Percentiles rank a stretch among this genome's conserved stretches.
These are phyloP conservation scores for Scaptomyza tumidula DNA, from an alignment of 2,888 invertebrate genomes.

Conservation along the genomic window DNA sequence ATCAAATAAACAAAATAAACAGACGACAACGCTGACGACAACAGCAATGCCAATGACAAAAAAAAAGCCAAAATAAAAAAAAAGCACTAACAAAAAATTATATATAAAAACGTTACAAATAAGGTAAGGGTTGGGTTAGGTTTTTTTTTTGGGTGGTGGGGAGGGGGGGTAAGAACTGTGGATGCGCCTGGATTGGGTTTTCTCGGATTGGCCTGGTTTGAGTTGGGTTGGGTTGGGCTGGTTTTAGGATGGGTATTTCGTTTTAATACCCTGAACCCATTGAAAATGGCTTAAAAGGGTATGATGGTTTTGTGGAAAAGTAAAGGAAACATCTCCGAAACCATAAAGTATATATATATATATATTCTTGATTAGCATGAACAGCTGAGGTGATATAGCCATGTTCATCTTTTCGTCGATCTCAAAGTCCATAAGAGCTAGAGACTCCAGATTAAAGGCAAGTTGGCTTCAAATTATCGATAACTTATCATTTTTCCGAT, in stretches of 20 bases:
- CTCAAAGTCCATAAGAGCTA: too few relatives aligned
- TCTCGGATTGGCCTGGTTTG: constrained; percentile 29
- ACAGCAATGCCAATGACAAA: constrained; percentile 33
- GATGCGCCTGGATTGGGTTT: constrained; percentile 44
- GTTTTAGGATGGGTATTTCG: constrained; percentile 21
- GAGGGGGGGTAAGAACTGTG: not conserved
- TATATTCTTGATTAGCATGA: too few relatives aligned
- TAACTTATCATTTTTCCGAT: too few relatives aligned
- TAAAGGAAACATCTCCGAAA: too few relatives aligned
- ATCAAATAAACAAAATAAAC: constrained; percentile 65
- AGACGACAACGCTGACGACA: constrained; percentile 30
- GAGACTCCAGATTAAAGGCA: too few relatives aligned
- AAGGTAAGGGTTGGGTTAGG: constrained; percentile 7
- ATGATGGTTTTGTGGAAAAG: too few relatives aligned
- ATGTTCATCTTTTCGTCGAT: too few relatives aligned
- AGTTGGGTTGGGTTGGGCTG: constrained; percentile 19
- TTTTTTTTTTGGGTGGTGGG: not conserved
- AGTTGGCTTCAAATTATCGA: too few relatives aligned
- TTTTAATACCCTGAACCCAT: too few relatives aligned
- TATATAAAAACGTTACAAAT: constrained; percentile 16
- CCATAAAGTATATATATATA: too few relatives aligned
- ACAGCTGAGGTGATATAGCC: too few relatives aligned
- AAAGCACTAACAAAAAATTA: constrained; percentile 7
- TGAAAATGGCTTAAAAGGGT: too few relatives aligned
- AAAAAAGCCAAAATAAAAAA: constrained; percentile 49